Evolutionary conservation across 2,113 vertebrate species (phyloP), one percentile per base, ranked within the genome.

Genomic region (Aphyosemion australe): DNA sequence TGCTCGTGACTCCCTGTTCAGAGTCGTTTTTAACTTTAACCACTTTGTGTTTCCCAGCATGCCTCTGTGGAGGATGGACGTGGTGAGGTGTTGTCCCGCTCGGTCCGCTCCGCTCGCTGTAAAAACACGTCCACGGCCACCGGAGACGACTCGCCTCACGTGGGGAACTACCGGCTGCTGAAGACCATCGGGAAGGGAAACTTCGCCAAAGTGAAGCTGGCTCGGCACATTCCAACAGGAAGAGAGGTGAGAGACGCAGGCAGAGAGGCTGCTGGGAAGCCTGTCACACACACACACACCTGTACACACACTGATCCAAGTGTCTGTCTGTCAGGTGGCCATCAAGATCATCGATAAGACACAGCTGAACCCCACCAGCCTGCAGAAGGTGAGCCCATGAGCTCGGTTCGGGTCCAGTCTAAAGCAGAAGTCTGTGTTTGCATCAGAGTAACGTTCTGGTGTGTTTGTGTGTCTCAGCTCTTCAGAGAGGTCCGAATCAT

Each of bases 101-200:
- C 67, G 1, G 88, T 50, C 86, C 93, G 92, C 92, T 93, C 26
- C 0, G 90, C 49, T 91, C 94, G 2, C 48, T 93, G 94, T 79
- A 93, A 94, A 49, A 95, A 91, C 78, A 93, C 93, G 42, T 88
- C 92, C 12, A 91, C 94, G 19, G 92, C 94, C 34, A 89, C 91
- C 19, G 88, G 92, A 0, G 94, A 95, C 7, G 95, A 95, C 57
- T 86, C 92, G 64, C 94, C 94, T 1, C 95, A 95, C 39, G 93
- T 96, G n/a, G 95, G 95, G 51, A 95, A 95, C 87, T 96, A 96
- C 87, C 92, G 94, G 6, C 91, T 95, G 49, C 91, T 95, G 16
- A 93, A 94, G 64, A 96, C 95, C 84, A 96, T 96, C 3, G 95
- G 95, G 68, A 95, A 96, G 79, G 95, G 95, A 37, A 96, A 96